Base-by-base conservation (phyloP, 2,113 vertebrate genomes). In the Cepphus grylle region DNA sequence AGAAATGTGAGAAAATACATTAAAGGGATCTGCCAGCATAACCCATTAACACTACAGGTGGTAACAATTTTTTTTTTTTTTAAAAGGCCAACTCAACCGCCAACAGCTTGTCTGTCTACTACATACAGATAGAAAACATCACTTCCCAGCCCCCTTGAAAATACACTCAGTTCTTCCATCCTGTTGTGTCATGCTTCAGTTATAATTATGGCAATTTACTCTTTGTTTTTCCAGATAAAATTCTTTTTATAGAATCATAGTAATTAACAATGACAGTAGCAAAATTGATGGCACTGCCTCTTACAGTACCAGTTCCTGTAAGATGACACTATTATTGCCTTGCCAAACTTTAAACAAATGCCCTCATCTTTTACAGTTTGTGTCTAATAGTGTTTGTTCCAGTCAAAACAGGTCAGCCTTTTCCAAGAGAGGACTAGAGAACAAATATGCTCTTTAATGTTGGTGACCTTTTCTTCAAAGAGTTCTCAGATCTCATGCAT, bases 21-120 rank as follows among this genome's bases (percentile, higher is more conserved):
- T 88, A 63, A 86, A 92, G 8, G 17, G 49, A 94, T 92, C 67
- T 93, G 67, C 2, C 2, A 78, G 82, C 50, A 78, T 40, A 95
- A 90, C 47, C 86, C 90, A 67, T 73, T 93, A 95, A 94, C 79
- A 94, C 82, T 69, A 91, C 81, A 95, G 81, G 90, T 78, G 80
- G 93, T 56, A 94, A 71, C 86, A 76, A 9, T 27, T 36, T 58
- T 63, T 26, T 34, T 34, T 78, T 56, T 43, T 47, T 47, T 66
- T 74, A 12, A 86, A 92, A 94, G 91, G 73, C 66, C 88, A 88
- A 43, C 55, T 94, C 43, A 96, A 86, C 63, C 90, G 71, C 38
- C 72, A 95, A 87, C 52, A 90, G 88, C 82, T 90, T 92, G 55
- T 73, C 88, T 95, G 74, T 93, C 94, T 94, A 58, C 80, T 93